A percentile compares a stretch with the other conserved stretches of the same genome.
Conservation (phyloP, 1,140 invertebrate species). For the Eupristina koningsbergeri region DNA sequence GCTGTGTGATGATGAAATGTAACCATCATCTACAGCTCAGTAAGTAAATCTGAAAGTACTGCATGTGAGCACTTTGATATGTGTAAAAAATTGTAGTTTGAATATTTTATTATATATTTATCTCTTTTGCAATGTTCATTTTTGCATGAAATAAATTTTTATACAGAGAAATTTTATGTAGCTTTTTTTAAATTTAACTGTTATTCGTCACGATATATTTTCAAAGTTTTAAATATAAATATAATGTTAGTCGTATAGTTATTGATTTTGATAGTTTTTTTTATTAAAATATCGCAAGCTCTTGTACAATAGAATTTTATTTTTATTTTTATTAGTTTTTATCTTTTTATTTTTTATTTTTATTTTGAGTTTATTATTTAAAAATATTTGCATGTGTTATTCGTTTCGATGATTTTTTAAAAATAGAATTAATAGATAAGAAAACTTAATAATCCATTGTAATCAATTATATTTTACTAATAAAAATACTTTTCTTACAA, state of each 20-base stretch:
- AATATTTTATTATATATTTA: constrained; percentile 43
- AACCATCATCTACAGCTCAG: constrained; percentile 69
- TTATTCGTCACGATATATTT: too few relatives aligned
- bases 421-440: background rate
- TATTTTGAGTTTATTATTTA: background rate
- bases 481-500: too few relatives aligned
- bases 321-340: background rate
- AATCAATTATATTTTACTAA: too few relatives aligned
- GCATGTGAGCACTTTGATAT: constrained; percentile 41
- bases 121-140: constrained; percentile 12
- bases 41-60: constrained; percentile 61
- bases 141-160: background rate
- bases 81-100: constrained; percentile 50
- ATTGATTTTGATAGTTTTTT: background rate
- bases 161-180: background rate
- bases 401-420: background rate
- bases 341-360: background rate
- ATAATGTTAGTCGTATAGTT: background rate
- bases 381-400: constrained; percentile 20
- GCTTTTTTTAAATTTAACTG: background rate
- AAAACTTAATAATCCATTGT: too few relatives aligned
- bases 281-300: background rate
- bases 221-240: too few relatives aligned
- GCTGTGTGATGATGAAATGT: constrained; percentile 69
- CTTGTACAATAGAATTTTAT: background rate